A percentile compares a stretch with the other conserved stretches of the same genome.
These are phyloP conservation scores for Choristoneura fumiferana DNA, from an alignment of 1,140 invertebrate genomes.

Conservation along the genomic window DNA sequence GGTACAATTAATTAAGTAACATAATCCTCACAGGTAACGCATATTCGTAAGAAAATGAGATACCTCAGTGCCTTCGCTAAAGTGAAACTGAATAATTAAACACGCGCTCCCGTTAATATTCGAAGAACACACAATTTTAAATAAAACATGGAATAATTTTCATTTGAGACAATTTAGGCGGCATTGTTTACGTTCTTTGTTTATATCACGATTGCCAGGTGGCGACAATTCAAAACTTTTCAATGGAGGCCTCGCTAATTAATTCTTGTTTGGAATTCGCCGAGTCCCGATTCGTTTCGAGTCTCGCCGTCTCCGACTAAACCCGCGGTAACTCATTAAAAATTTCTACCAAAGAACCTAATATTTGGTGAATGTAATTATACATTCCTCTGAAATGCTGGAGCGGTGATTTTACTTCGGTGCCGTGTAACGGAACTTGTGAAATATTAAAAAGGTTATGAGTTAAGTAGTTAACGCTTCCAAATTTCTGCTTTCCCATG, in stretches of 20 bases:
- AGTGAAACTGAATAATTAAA: no score
- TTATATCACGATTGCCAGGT: slow-evolving; percentile 42
- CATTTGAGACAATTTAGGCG: slow-evolving; percentile 33
- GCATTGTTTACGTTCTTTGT: slow-evolving; percentile 41
- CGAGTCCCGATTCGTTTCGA: slow-evolving; percentile 29
- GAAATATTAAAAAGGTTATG: slow-evolving; percentile 14
- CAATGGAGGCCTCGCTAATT: slow-evolving; percentile 44
- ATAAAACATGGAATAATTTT: slow-evolving; percentile 37
- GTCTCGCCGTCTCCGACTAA: slow-evolving; percentile 14
- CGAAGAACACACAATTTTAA: slow-evolving; percentile 30
- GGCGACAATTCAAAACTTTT: slow-evolving; percentile 49
- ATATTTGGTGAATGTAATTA: slow-evolving; percentile 37
- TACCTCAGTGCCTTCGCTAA: no score
- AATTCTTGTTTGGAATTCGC: slow-evolving; percentile 45
- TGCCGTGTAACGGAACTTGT: slow-evolving; percentile 3
- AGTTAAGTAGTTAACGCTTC: background rate
- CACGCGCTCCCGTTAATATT: slow-evolving; percentile 28
- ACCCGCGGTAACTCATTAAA: slow-evolving; percentile 40
- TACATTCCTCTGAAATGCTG: slow-evolving; percentile 26
- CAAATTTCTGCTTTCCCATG: no score
- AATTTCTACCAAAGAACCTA: slow-evolving; percentile 33
- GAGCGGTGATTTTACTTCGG: slow-evolving; percentile 10
- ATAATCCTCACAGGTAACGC: no score
- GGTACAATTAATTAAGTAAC: no score
- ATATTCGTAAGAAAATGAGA: no score